These are phyloP conservation scores for Geopemphigus sp. DNA, from an alignment of 1,140 invertebrate species.

Conservation along the genomic window DNA sequence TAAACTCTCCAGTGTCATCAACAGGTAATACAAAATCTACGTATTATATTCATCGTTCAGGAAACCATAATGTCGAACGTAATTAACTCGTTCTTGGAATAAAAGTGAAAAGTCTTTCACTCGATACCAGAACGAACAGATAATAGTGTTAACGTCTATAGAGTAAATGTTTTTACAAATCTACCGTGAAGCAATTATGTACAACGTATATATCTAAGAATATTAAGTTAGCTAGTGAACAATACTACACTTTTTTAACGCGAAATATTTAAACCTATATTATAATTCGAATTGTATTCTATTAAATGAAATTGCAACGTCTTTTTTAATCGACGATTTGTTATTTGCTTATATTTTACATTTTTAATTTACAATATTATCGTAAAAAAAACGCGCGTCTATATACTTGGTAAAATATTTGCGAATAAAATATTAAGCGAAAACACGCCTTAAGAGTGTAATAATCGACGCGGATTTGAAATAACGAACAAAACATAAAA, in stretches of 20 bases:
- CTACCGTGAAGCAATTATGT: conserved; percentile 3
- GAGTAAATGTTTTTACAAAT: conserved; percentile 3
- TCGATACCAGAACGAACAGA: background rate
- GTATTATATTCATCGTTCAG: background rate
- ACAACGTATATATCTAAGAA: background rate
- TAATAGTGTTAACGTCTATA: conserved; percentile 16
- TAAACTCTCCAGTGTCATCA: conserved; percentile 22
- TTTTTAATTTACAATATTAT: no score
- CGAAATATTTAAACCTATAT: no score
- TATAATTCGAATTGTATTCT: no score
- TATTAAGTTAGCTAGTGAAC: background rate
- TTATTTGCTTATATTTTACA: no score
- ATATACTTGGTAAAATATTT: no score
- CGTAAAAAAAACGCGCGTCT: no score
- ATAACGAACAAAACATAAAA: no score
- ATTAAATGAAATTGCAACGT: no score
- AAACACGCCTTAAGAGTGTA: no score
- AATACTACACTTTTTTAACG: background rate
- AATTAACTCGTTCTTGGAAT: background rate
- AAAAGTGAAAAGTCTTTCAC: conserved; percentile 36
- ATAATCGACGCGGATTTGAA: no score
- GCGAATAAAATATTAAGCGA: no score
- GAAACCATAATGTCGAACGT: background rate
- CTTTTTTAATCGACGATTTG: no score
- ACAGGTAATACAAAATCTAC: conserved; percentile 27